A percentile compares a stretch with the other conserved stretches of the same genome.
Conservation (phyloP, 2,888 invertebrate species). For the Mongoloraphidia duomilia region DNA sequence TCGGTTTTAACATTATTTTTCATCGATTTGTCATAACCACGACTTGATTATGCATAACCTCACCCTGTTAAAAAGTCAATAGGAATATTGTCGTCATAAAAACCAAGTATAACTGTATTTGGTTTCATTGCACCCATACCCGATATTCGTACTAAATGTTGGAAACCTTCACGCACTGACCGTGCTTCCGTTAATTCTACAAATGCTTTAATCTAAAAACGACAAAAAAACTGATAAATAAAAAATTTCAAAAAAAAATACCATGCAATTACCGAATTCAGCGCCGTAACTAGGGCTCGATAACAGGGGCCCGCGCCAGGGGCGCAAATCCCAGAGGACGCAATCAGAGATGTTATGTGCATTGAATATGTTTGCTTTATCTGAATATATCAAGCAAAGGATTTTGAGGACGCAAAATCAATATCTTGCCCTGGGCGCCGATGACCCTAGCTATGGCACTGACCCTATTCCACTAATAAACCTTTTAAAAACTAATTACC, state of each 20-base stretch:
- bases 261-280: neutral
- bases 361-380: no score
- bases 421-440: neutral
- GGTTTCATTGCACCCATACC: slow-evolving; percentile 99
- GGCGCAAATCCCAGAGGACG: neutral
- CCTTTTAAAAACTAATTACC: slow-evolving; percentile 29
- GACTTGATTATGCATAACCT: slow-evolving; percentile 16
- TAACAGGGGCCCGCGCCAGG: neutral
- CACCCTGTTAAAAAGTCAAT: slow-evolving; percentile 66
- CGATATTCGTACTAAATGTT: slow-evolving; percentile 78
- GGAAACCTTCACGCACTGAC: slow-evolving; percentile 77
- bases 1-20: neutral
- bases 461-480: neutral
- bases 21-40: neutral
- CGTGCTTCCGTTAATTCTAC: slow-evolving; percentile 82
- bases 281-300: neutral
- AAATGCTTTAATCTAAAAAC: slow-evolving; percentile 70
- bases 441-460: neutral
- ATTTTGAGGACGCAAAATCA: no score
- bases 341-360: no score
- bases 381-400: no score
- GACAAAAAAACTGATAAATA: neutral
- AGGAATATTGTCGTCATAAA: slow-evolving; percentile 64
- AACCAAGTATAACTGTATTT: slow-evolving; percentile 91
- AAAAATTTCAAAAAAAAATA: neutral